Evolutionary conservation across 2,113 vertebrate species (phyloP).

Genomic region (Leucosticte australis): DNA sequence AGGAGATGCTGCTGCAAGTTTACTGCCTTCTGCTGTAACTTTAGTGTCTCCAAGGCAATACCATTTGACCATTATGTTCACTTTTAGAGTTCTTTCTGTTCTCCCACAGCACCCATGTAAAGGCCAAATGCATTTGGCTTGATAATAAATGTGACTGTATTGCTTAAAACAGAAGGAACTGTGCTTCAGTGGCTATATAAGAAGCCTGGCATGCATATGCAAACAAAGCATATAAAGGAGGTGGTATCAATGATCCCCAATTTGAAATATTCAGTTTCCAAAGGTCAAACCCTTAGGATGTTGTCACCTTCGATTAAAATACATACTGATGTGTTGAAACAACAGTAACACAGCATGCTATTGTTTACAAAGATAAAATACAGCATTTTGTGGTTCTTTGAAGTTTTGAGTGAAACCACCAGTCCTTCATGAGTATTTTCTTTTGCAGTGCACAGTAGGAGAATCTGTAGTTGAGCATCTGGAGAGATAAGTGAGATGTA

Average conservation of each 20-base stretch:
- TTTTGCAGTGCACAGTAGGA: background rate
- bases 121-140: background rate
- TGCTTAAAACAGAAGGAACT: background rate
- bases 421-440: background rate
- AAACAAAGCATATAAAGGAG: background rate
- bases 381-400: background rate
- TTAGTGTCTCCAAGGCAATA: background rate
- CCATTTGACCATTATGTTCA: background rate
- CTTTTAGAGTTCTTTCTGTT: background rate
- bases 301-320: background rate
- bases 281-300: background rate
- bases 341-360: background rate
- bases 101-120: background rate
- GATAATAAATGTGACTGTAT: background rate
- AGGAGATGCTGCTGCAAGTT: background rate
- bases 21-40: background rate
- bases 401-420: background rate
- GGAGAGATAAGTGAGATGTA: conserved; percentile 15
- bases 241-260: background rate
- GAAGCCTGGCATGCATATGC: background rate
- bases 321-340: background rate
- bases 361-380: background rate
- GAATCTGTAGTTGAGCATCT: background rate
- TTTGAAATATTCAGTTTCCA: background rate
- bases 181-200: background rate